Evolutionary conservation across 2,113 vertebrate species (phyloP).

Genomic region (Macquaria ambigua): DNA sequence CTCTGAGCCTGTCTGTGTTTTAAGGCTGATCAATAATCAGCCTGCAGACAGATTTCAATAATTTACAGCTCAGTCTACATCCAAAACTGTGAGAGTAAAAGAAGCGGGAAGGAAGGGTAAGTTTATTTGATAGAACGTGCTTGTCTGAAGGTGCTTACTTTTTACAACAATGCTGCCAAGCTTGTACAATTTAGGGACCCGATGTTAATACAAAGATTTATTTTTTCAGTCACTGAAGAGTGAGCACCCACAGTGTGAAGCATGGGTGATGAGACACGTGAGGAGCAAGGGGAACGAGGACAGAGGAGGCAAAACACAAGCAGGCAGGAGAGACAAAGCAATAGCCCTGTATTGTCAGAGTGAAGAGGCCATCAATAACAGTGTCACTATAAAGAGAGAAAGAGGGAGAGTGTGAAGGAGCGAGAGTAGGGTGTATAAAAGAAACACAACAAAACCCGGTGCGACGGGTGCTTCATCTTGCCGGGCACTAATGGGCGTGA

Average conservation of each 20-base stretch:
- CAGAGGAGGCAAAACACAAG: slow-evolving; percentile 39
- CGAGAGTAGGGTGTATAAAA: slow-evolving; percentile 69
- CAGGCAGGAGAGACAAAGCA: slow-evolving; percentile 68
- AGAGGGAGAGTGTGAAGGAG: slow-evolving; percentile 57
- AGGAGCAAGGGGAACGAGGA: slow-evolving; percentile 20
- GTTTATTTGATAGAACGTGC: slow-evolving; percentile 6
- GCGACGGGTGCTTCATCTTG: slow-evolving; percentile 74
- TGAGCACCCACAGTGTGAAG: not conserved
- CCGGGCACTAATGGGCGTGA: slow-evolving; percentile 72
- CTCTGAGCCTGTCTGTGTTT: slow-evolving; percentile 57
- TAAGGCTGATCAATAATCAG: slow-evolving; percentile 78
- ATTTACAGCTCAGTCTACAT: slow-evolving; percentile 74
- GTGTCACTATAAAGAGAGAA: slow-evolving; percentile 69
- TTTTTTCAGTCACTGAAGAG: slow-evolving; percentile 29
- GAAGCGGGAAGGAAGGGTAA: not conserved
- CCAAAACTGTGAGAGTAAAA: slow-evolving; percentile 37
- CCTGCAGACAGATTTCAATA: slow-evolving; percentile 79
- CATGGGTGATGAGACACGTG: slow-evolving; percentile 25
- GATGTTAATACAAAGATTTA: slow-evolving; percentile 34
- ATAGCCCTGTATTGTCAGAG: slow-evolving; percentile 74
- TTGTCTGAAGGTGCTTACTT: slow-evolving; percentile 10
- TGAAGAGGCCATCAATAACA: slow-evolving; percentile 81
- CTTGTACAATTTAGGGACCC: slow-evolving; percentile 33
- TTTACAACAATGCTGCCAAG: slow-evolving; percentile 20
- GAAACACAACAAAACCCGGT: slow-evolving; percentile 72